Evolutionary conservation across 1,140 invertebrate genomes (phyloP).

Genomic region (Paramacrobiotus metropolitanus): DNA sequence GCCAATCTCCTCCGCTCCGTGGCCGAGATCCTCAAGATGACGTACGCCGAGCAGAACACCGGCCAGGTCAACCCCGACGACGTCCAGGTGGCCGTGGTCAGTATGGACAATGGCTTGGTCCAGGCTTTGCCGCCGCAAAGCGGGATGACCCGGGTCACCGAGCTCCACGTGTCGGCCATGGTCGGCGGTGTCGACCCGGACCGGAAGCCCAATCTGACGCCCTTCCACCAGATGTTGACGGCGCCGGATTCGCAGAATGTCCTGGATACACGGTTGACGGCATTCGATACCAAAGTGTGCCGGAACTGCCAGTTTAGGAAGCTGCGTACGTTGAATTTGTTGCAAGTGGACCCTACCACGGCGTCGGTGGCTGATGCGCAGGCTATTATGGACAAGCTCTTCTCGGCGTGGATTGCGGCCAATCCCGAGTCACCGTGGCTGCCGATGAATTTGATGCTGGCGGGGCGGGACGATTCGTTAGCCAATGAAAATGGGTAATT

Average conservation of each 20-base stretch:
- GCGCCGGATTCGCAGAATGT: not conserved
- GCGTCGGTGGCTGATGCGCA: not conserved
- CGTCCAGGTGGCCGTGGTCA: not conserved
- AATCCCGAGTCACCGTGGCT: not conserved
- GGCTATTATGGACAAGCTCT: not conserved
- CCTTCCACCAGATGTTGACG: not conserved
- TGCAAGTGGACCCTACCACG: not conserved
- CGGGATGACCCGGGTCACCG: not conserved
- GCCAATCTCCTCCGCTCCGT: not conserved
- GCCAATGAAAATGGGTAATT: not conserved
- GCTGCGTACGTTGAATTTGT: not conserved
- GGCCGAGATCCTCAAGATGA: not conserved
- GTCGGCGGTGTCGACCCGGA: not conserved
- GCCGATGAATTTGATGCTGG: not conserved
- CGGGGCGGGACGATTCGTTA: not conserved
- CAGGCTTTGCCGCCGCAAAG: not conserved
- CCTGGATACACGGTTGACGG: not conserved
- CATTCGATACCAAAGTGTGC: not conserved
- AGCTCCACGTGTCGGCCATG: not conserved
- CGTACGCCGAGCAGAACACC: not conserved
- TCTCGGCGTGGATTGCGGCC: not conserved
- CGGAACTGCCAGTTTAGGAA: not conserved
- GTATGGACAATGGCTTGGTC: not conserved
- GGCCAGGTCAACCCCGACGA: not conserved
- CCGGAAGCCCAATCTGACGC: not conserved